Evolutionary conservation across 2,888 invertebrate species (phyloP).

Genomic region (Chrysotoxum bicinctum): DNA sequence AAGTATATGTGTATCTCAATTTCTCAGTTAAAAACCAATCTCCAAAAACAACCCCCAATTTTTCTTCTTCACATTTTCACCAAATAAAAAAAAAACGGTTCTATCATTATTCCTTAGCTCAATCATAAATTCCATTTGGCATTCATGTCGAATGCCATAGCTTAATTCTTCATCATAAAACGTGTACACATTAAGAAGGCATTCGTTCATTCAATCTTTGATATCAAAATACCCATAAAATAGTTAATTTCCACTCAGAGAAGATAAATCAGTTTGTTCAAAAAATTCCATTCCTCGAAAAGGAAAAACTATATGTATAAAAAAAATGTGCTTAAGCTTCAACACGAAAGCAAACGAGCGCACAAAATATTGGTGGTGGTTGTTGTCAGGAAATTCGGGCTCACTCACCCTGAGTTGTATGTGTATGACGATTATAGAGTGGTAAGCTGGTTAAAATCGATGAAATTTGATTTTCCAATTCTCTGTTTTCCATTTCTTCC

Average conservation of each 20-base stretch:
- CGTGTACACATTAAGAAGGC: constrained; percentile 53
- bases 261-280: constrained; percentile 50
- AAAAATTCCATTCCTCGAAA: constrained; percentile 21
- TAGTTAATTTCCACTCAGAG: constrained; percentile 56
- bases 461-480: constrained; percentile 59
- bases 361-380: background rate
- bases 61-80: constrained; percentile 18
- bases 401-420: background rate
- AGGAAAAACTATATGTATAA: background rate
- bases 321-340: background rate
- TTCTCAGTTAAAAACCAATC: constrained; percentile 27
- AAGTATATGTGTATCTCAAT: background rate
- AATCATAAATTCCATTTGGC: constrained; percentile 46
- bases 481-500: background rate
- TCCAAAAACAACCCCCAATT: background rate
- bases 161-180: constrained; percentile 23
- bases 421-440: background rate
- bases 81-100: constrained; percentile 24
- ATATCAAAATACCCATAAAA: constrained; percentile 57
- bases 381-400: background rate
- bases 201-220: constrained; percentile 55
- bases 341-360: constrained; percentile 15
- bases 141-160: constrained; percentile 20
- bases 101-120: constrained; percentile 37
- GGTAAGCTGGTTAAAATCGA: constrained; percentile 56